Base-by-base conservation (phyloP, 1,140 invertebrate species). In the Hyphantria cunea region DNA sequence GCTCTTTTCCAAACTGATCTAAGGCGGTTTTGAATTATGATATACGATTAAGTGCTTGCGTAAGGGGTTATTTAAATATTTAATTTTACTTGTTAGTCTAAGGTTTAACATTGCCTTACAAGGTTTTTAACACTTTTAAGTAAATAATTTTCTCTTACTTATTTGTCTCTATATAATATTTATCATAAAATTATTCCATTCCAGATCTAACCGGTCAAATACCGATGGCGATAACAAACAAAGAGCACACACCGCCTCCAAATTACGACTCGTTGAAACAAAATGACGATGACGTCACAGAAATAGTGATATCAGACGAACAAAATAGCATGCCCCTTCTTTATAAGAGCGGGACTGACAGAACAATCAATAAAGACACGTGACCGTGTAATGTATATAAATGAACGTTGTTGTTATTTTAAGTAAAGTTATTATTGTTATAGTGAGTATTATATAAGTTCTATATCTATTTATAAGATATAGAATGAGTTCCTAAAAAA, bases 141-240 rank as follows among this genome's bases (percentile, higher is more conserved):
- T 25, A 25, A 25, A 25, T 5, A 3, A 25, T 25, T 25, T 25
- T 3, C 1, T 25, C 17, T 25, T 25, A 25, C 5, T 25, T 25
- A 3, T 25, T 25, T 25, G 5, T 5, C 5, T 25, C 5, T 25
- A 25, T 25, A 3, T 25, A 25, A 25, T 25, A 25, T 25, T 25
- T 25, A 25, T 1, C 1, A 25, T 25, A 25, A 25, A 25, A 25
- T 25, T 3, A 3, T 25, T 25, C 5, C 5, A 5, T 76, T 54
- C 2, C 79, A 90, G 87, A 82, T 61, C 68, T 90, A 8, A 87
- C 87, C 0, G 75, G 79, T 6, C 79, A 83, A 64, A 82, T 84
- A 14, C 62, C 83, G 0, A 32, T 89, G 48, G 68, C 77, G 6
- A 56, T 79, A 25, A 59, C 86, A 17, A 78, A 37, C 8, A 45